Evolutionary conservation across 2,797 vertebrate genomes (phyloP), one percentile per base, ranked within the genome.

Genomic region (Muraenolepis orangiensis): DNA sequence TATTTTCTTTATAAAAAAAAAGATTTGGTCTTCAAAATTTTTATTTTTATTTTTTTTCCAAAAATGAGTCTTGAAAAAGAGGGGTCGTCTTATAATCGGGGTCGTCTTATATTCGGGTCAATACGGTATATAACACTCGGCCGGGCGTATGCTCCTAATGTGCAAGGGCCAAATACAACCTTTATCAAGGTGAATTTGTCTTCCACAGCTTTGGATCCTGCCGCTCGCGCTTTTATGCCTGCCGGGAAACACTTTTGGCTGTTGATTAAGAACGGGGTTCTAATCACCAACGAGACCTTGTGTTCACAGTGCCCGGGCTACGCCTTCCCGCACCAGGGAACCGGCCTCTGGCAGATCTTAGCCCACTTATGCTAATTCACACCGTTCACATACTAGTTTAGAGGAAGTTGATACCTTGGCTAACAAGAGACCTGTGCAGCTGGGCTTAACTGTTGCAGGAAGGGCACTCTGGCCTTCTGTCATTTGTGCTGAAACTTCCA

Each of bases 231-330:
- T 74, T 69, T 82, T 82, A 83, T 81, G 80, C 85, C 85, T 84
- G n/a, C n/a, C n/a, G n/a, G n/a, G n/a, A n/a, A n/a, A n/a, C n/a
- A n/a, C 83, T 87, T 85, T 90, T 87, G 85, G 76, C n/a, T 82
- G 85, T 85, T 89, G 88, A 85, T 89, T 80, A 91, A 88, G 80
- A 80, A 76, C 64, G 74, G 72, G 73, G 71, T 71, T 84, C 84
- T 88, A 91, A 91, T 90, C 86, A 82, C 86, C 78, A 74, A 32
- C 68, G 78, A 77, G 79, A 72, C 76, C 74, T 57, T 68, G 83
- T 76, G 82, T 77, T 81, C 80, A 77, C 84, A 80, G 73, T 75
- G 74, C 72, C 72, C 78, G 79, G 77, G 72, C 80, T 81, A 23
- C 7, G 1, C 77, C 76, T n/a, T 81, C 73, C 78, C 76, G 71